These are phyloP conservation scores for Phyto melanocephala DNA, from an alignment of 2,888 invertebrate species.

Conservation along the genomic window DNA sequence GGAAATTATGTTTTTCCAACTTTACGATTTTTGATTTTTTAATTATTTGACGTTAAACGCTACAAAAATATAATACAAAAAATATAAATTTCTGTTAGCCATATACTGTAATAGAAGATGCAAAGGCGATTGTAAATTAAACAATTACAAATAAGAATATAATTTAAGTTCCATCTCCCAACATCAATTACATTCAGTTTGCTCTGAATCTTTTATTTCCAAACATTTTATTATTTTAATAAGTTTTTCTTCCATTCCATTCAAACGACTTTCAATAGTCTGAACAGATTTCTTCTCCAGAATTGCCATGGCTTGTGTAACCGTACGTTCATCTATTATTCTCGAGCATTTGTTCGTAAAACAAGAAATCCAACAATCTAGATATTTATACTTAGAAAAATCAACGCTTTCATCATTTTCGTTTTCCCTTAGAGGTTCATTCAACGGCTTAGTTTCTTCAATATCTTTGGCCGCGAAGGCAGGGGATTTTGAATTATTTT, in stretches of 20 bases:
- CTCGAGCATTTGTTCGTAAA: slow-evolving; percentile 76
- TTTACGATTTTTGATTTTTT: no score
- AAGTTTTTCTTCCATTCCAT: slow-evolving; percentile 3
- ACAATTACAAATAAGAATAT: no score
- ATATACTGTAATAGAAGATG: no score
- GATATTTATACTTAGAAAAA: slow-evolving; percentile 64
- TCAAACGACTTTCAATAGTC: slow-evolving; percentile 21
- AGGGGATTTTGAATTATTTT: slow-evolving; percentile 44
- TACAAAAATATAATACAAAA: no score
- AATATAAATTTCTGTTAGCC: no score
- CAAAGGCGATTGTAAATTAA: no score
- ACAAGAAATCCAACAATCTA: slow-evolving; percentile 70
- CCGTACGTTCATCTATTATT: slow-evolving; percentile 82
- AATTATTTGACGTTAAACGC: no score
- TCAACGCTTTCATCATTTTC: background rate
- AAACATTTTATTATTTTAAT: background rate
- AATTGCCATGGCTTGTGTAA: slow-evolving; percentile 72
- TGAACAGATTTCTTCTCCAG: slow-evolving; percentile 30
- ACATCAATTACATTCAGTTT: background rate
- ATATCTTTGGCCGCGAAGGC: slow-evolving; percentile 32
- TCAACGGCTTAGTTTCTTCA: slow-evolving; percentile 68
- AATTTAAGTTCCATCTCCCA: no score
- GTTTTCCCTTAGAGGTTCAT: slow-evolving; percentile 65
- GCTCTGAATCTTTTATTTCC: background rate
- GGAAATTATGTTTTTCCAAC: no score